These are phyloP conservation scores for Thalassophryne amazonica DNA, from an alignment of 2,797 vertebrate genomes.

Conservation along the genomic window DNA sequence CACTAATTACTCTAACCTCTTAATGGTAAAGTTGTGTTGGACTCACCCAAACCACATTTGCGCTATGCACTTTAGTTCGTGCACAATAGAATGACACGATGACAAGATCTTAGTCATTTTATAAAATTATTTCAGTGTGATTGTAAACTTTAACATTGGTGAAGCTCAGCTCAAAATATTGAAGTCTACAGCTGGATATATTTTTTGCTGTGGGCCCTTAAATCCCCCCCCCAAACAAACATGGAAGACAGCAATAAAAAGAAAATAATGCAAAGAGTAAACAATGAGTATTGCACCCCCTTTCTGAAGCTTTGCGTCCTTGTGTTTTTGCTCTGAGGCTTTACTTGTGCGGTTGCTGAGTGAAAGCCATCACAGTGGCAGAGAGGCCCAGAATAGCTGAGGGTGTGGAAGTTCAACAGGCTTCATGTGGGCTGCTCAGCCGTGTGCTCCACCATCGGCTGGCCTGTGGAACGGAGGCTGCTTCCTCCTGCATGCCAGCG, in stretches of 20 bases:
- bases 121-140: no score
- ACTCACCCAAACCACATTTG: no score
- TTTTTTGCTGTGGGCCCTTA: conserved; percentile 25
- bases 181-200: neutral
- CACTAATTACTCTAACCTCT: no score
- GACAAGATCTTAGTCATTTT: no score
- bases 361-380: conserved; percentile 65
- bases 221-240: conserved; percentile 20
- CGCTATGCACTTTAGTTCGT: no score
- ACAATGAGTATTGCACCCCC: conserved; percentile 36
- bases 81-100: no score
- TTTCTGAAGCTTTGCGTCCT: conserved; percentile 34
- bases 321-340: conserved; percentile 43
- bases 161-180: neutral
- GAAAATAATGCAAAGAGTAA: conserved; percentile 27
- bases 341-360: conserved; percentile 59
- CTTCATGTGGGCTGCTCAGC: conserved; percentile 71
- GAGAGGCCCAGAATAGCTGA: conserved; percentile 67
- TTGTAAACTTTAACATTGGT: conserved; percentile 3
- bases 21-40: no score
- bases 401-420: conserved; percentile 65
- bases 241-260: conserved; percentile 17
- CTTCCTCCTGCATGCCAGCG: conserved; percentile 82
- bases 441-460: conserved; percentile 53
- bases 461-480: conserved; percentile 70